Percentiles rank a stretch among this genome's conserved stretches.
Evolutionary conservation across 2,888 invertebrate genomes (phyloP).

Genomic region (Leistus spinibarbis): DNA sequence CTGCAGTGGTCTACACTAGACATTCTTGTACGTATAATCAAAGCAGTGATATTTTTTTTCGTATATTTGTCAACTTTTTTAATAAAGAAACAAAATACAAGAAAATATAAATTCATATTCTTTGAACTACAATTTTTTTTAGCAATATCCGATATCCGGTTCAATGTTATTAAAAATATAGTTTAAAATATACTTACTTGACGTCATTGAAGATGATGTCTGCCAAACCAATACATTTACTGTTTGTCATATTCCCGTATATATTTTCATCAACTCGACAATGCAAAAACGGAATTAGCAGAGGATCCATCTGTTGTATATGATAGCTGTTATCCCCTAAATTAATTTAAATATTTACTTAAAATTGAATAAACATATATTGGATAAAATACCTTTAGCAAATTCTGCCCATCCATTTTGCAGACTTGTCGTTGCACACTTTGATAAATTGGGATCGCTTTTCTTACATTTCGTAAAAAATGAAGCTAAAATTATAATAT

Average conservation of each 20-base stretch:
- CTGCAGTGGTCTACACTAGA: no score
- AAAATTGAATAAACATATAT: not conserved
- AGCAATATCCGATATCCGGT: no score
- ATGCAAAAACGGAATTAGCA: not conserved
- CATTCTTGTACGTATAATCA: no score
- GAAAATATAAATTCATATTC: no score
- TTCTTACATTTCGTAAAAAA: slow-evolving; percentile 13
- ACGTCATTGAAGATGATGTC: not conserved
- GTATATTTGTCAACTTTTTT: no score
- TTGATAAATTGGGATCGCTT: not conserved
- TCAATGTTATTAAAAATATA: not conserved
- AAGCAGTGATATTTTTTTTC: no score
- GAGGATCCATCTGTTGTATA: not conserved
- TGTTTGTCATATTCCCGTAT: slow-evolving; percentile 10
- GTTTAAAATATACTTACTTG: not conserved
- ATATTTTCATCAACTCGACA: slow-evolving; percentile 1
- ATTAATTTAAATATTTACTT: not conserved
- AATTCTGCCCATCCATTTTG: not conserved
- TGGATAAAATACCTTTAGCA: not conserved
- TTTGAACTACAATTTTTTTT: no score
- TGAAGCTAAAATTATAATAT: not conserved
- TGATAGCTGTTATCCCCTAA: slow-evolving; percentile 8
- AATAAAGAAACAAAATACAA: no score
- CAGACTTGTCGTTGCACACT: not conserved
- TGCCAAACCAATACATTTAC: not conserved